Conservation (phyloP, 2,113 vertebrate genomes). For the Catharus fuscescens region DNA sequence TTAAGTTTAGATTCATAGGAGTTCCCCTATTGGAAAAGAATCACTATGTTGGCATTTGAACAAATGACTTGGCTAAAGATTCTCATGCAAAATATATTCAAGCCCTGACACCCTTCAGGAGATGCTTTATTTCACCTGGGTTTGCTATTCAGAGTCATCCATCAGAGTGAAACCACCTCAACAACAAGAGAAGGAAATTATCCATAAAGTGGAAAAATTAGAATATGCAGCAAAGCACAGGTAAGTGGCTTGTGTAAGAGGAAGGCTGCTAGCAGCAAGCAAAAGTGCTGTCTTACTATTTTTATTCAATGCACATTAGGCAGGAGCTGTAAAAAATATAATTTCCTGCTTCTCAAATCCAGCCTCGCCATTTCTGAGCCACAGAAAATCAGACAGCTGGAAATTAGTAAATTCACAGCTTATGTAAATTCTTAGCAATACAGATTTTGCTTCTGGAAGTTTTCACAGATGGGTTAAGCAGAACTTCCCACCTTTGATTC, state of each 20-base stretch:
- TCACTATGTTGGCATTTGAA: background rate
- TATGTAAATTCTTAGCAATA: background rate
- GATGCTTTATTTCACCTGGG: background rate
- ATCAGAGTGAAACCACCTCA: background rate
- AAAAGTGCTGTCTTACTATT: background rate
- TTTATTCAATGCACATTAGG: constrained; percentile 11
- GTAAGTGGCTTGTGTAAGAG: background rate
- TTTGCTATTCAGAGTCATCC: background rate
- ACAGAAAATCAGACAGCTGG: background rate
- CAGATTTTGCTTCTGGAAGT: background rate
- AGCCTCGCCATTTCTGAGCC: background rate
- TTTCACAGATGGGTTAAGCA: background rate
- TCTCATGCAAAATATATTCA: background rate
- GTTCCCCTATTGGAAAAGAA: constrained; percentile 70
- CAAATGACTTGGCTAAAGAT: background rate
- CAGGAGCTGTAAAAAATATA: background rate
- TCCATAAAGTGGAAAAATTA: background rate
- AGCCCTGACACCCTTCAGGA: background rate
- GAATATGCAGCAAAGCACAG: background rate
- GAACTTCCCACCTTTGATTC: background rate
- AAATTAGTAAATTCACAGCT: background rate
- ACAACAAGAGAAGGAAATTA: background rate
- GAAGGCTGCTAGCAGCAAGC: constrained; percentile 1
- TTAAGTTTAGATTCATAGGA: constrained; percentile 77
- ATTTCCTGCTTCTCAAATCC: background rate